Conservation (phyloP, 2,888 invertebrate genomes). For the Noctua janthina region DNA sequence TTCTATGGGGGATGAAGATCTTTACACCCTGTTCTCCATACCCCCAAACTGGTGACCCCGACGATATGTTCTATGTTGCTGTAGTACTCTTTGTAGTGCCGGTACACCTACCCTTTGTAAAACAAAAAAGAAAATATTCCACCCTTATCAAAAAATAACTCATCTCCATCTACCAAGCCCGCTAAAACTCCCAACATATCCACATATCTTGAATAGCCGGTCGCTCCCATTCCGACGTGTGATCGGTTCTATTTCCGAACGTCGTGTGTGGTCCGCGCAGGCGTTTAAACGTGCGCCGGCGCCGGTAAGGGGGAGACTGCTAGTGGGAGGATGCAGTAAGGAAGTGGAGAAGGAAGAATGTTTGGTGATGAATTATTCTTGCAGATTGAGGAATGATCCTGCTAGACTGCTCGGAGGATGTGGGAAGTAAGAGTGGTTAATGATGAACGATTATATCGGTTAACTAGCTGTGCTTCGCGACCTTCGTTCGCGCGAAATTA, state of each 20-base stretch:
- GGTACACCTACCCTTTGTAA: too few relatives aligned
- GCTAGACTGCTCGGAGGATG: neutral
- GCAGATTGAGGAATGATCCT: constrained; percentile 2
- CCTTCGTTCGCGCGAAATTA: too few relatives aligned
- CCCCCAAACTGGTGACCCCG: too few relatives aligned
- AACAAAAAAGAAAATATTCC: too few relatives aligned
- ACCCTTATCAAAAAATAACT: too few relatives aligned
- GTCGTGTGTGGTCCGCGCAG: constrained; percentile 74
- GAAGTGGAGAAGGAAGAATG: neutral
- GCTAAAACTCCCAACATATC: neutral
- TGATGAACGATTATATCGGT: neutral
- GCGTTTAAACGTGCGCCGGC: constrained; percentile 64
- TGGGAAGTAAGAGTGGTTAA: neutral
- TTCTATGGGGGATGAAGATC: too few relatives aligned
- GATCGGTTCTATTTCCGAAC: constrained; percentile 67
- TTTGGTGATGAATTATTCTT: neutral
- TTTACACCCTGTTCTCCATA: too few relatives aligned
- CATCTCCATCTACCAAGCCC: neutral
- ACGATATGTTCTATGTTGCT: too few relatives aligned
- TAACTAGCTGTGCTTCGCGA: too few relatives aligned
- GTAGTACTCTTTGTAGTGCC: too few relatives aligned
- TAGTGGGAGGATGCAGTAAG: neutral
- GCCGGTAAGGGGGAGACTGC: constrained; percentile 65
- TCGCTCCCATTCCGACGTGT: constrained; percentile 26
- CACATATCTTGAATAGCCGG: neutral